These are phyloP conservation scores for Palaemon carinicauda DNA, from an alignment of 1,140 invertebrate genomes.

Conservation along the genomic window DNA sequence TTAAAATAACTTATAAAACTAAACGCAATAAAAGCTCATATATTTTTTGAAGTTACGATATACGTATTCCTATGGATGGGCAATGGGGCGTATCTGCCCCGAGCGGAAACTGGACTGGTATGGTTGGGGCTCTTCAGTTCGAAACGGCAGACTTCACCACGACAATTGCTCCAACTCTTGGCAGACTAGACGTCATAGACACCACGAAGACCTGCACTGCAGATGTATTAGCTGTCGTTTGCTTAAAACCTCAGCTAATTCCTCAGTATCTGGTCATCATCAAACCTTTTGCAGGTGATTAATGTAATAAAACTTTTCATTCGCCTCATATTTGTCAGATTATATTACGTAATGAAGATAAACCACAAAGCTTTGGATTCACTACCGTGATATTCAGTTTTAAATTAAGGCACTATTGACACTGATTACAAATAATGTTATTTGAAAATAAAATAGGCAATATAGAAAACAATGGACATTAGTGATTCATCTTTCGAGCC, in stretches of 20 bases:
- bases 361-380: too few relatives aligned
- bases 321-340: too few relatives aligned
- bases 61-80: background rate
- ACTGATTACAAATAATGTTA: too few relatives aligned
- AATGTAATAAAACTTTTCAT: too few relatives aligned
- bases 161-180: background rate
- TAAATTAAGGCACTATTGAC: too few relatives aligned
- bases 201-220: background rate
- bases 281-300: background rate
- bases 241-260: background rate
- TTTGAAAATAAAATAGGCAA: too few relatives aligned
- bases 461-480: too few relatives aligned
- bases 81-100: background rate
- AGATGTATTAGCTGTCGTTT: background rate
- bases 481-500: too few relatives aligned
- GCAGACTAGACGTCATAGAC: background rate
- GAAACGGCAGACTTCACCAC: conserved; percentile 11
- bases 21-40: background rate
- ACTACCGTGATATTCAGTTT: too few relatives aligned
- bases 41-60: background rate
- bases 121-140: conserved; percentile 11
- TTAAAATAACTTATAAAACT: too few relatives aligned
- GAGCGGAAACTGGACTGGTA: conserved; percentile 15
- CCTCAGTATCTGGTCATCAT: background rate
- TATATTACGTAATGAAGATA: too few relatives aligned